These are phyloP conservation scores for Clostera curtula DNA, from an alignment of 2,888 invertebrate genomes.

Conservation along the genomic window DNA sequence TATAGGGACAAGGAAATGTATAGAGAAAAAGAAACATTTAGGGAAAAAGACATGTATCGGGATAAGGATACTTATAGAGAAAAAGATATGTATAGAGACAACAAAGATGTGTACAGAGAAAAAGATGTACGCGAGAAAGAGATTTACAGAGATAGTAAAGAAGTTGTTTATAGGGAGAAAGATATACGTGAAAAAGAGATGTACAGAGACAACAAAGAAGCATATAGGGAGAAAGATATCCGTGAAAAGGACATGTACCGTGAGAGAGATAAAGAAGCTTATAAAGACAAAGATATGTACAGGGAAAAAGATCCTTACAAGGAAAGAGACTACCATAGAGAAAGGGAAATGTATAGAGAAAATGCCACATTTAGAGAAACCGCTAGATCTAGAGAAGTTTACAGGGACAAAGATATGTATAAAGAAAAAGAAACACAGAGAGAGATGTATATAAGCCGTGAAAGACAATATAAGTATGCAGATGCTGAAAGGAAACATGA, in stretches of 20 bases:
- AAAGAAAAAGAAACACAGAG: constrained; percentile 55
- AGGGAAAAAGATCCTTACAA: constrained; percentile 61
- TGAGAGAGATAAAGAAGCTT: constrained; percentile 51
- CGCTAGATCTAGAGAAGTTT: constrained; percentile 40
- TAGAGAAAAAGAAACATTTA: constrained; percentile 36
- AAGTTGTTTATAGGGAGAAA: constrained; percentile 34
- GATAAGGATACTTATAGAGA: constrained; percentile 40
- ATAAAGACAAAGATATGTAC: constrained; percentile 52
- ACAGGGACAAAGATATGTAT: constrained; percentile 47
- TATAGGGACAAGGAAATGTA: constrained; percentile 42
- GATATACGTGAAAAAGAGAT: constrained; percentile 40
- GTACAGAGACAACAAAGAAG: constrained; percentile 36
- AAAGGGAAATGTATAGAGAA: constrained; percentile 49
- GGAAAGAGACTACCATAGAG: constrained; percentile 56
- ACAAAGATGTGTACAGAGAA: constrained; percentile 49
- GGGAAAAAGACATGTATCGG: constrained; percentile 27
- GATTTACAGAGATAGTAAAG: constrained; percentile 34
- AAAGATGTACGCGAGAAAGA: constrained; percentile 44
- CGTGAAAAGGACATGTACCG: constrained; percentile 52
- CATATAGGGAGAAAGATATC: constrained; percentile 42
- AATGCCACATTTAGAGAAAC: constrained; percentile 41
- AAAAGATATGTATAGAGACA: constrained; percentile 48
- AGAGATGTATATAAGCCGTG: constrained; percentile 47
- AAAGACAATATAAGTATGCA: constrained; percentile 53
- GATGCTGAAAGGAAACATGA: constrained; percentile 46